phyloP scores from a whole-genome alignment of 2,888 invertebrate genomes.

The Neoascia interrupta region DNA sequence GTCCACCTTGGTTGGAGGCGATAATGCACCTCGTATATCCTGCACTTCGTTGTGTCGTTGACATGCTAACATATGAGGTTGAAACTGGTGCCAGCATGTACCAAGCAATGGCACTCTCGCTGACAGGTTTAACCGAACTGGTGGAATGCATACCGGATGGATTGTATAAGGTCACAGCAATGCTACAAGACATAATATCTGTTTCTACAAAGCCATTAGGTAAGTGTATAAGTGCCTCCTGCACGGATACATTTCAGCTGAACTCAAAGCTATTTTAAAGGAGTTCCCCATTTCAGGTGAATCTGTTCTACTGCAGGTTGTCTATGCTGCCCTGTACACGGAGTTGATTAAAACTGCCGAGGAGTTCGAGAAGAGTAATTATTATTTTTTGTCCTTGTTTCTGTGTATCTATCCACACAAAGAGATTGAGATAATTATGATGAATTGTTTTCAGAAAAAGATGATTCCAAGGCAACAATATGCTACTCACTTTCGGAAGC shows the following conservation, averaged over 20 bases:
- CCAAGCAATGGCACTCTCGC: constrained; percentile 88
- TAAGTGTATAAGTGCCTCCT: constrained; percentile 56
- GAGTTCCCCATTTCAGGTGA: constrained; percentile 72
- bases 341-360: constrained; percentile 82
- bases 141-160: constrained; percentile 85
- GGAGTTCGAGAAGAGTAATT: constrained; percentile 73
- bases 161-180: constrained; percentile 81
- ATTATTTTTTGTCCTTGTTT: neutral
- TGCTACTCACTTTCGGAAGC: constrained; percentile 89
- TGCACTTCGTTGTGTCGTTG: constrained; percentile 83
- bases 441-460: constrained; percentile 67
- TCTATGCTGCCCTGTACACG: constrained; percentile 86
- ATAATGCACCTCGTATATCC: constrained; percentile 84
- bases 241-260: constrained; percentile 7
- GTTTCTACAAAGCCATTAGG: constrained; percentile 85
- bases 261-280: constrained; percentile 15
- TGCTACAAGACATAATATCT: constrained; percentile 86
- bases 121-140: constrained; percentile 86
- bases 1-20: constrained; percentile 89
- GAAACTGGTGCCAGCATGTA: constrained; percentile 89
- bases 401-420: neutral
- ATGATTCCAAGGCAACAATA: constrained; percentile 80
- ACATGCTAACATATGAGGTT: constrained; percentile 85
- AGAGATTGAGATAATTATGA: neutral
- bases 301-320: constrained; percentile 86